Evolutionary conservation across 2,888 invertebrate genomes (phyloP), one percentile per base, ranked within the genome.

Genomic region (Campopleginae sp.): DNA sequence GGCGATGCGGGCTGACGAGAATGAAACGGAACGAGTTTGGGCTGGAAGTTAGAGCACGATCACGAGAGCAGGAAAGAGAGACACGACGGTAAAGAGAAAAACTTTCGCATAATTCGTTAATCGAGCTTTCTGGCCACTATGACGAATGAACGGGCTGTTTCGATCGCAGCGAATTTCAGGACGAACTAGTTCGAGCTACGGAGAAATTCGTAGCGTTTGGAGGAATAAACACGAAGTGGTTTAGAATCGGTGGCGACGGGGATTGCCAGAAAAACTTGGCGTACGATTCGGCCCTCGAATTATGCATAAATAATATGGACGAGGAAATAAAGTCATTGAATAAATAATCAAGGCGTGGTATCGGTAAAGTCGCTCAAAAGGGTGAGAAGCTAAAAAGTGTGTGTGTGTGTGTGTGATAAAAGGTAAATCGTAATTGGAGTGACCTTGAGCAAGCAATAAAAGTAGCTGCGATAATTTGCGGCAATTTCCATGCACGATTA

Each of bases 51-150:
- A 85, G 85, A 78, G 70, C 23, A 68, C 68, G 63, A 31, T 33
- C 2, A n/a, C 54, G 14, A 58, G 27, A n/a, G n/a, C n/a, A n/a
- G n/a, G 19, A 23, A 51, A 51, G 8, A 7, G 19, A 7, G 51
- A 10, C 8, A 42, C 23, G 44, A 58, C 33, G 7, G 27, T 2
- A 27, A 46, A 31, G 44, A 12, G 33, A 80, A 80, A 87, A 48
- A 46, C 17, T 70, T 86, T 86, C 85, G 85, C 88, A 85, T 90
- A 90, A 92, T 91, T 90, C 89, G 90, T 91, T 92, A 90, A 91
- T 91, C 90, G 87, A n/a, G 80, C 61, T 75, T 74, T 63, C 12
- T 51, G 61, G 72, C 66, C 72, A 88, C 76, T 85, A 85, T 88
- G 86, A 84, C 82, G 85, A 79, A 85, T 78, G 85, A 46, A 31